Base-by-base conservation (phyloP, 2,888 invertebrate species). In the Coleophora flavipennella region DNA sequence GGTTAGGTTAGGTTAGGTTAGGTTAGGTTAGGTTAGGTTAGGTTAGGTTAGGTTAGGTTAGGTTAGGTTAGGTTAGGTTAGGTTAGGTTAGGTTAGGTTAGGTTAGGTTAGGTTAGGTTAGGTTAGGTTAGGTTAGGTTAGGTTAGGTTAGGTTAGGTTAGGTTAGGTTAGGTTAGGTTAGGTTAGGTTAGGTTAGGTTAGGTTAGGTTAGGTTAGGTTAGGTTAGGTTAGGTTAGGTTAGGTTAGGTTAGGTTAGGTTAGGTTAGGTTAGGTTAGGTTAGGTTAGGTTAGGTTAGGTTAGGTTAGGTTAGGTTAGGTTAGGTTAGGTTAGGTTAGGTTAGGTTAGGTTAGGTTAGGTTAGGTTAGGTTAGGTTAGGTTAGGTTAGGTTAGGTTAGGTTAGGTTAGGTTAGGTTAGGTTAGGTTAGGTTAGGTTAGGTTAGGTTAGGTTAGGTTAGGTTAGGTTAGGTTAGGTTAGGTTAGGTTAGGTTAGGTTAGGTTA, bases 151-250 rank as follows among this genome's bases (percentile, higher is more conserved):
- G 43, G 43, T 41, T 41, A 43, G 43, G 43, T 40, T 41, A 43
- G 41, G 43, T 40, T 40, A 43, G 43, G 43, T 40, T 41, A 43
- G 43, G 46, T 41, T 41, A 46, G 43, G 43, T 41, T 41, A 46
- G 46, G 46, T 43, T 43, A 46, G 46, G 43, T 43, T 41, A 46
- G 46, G 46, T 43, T 43, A 46, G 46, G 46, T 43, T 43, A 46
- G 46, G 46, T 43, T 43, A 46, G 46, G 46, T 43, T 43, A 46
- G 46, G 46, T 43, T 43, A 46, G 46, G 46, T 43, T 43, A 46
- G 46, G 46, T 43, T 43, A 46, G 46, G 43, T 43, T 43, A 45
- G 43, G 46, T 43, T 43, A 43, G 46, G 46, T 41, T 43, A 43
- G 43, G 46, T 41, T 43, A 43, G 46, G 46, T 43, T 41, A 43